Evolutionary conservation across 2,113 vertebrate genomes (phyloP), one percentile per base, ranked within the genome.

Genomic region (Capra hircus): DNA sequence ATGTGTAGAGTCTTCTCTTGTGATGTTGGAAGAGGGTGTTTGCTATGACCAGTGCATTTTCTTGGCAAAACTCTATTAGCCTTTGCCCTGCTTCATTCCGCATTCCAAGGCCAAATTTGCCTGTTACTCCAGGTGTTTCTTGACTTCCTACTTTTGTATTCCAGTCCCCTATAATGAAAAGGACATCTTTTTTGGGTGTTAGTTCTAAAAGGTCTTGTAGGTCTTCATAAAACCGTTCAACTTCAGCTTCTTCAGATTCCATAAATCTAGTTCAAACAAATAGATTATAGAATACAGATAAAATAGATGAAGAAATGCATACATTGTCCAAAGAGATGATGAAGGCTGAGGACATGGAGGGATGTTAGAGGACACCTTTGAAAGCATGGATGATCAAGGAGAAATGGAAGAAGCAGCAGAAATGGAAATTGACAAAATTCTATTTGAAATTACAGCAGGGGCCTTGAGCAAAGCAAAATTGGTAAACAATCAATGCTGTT

Each of bases 301-400:
- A 81, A 33, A 81, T 21, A 81, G 16, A 50, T 81, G 50, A 81
- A 52, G 16, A 81, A 81, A 81, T 50, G 8, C 78, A 33, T 11
- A 10, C 48, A 81, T 81, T 52, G 45, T 52, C 48, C 45, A 52
- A 99, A 97, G 99, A 99, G 98, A 99, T 99, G 99, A 99, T 99
- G 99, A 99, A 99, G 99, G 99, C 99, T 94, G 99, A 99, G 16
- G 99, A 99, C 89, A 99, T 99, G 98, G 99, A 97, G 99, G 99
- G 81, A 99, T 99, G 99, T 85, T 99, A 93, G 99, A 99, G 95
- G 99, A 99, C 95, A 99, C 99, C 1, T 99, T 99, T 98, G 99
- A 99, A 98, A 98, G 99, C 97, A 99, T 99, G 99, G 99, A 99
- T 14, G 99, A 99, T 91, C 99, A 99, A 97, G 99, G 99, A 55